phyloP scores from a whole-genome alignment of 2,888 invertebrate species.

The Platypus cylindrus region DNA sequence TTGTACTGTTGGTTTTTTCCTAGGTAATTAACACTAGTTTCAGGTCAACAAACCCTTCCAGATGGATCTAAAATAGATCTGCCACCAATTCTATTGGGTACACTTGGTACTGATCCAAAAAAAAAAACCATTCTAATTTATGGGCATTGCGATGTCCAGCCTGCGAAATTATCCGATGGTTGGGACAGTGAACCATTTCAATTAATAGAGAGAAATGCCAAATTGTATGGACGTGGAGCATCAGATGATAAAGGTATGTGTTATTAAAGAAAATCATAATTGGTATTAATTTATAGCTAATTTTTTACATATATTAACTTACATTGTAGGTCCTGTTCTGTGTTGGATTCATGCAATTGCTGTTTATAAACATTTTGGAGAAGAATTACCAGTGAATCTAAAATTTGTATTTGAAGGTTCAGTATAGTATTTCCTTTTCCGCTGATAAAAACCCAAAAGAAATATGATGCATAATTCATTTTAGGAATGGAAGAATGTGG shows the following conservation, averaged over 20 bases:
- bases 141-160: slow-evolving; percentile 97
- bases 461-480: slow-evolving; percentile 34
- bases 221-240: slow-evolving; percentile 76
- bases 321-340: slow-evolving; percentile 57
- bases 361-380: slow-evolving; percentile 59
- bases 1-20: not conserved
- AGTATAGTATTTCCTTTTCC: slow-evolving; percentile 38
- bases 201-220: slow-evolving; percentile 73
- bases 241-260: slow-evolving; percentile 72
- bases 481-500: slow-evolving; percentile 98
- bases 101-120: slow-evolving; percentile 62
- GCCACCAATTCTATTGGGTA: slow-evolving; percentile 75
- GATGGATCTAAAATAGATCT: slow-evolving; percentile 61
- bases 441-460: too few relatives aligned
- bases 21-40: not conserved
- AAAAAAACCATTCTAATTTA: slow-evolving; percentile 91
- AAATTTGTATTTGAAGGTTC: slow-evolving; percentile 94
- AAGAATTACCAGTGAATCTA: slow-evolving; percentile 54
- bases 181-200: slow-evolving; percentile 93
- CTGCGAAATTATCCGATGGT: slow-evolving; percentile 82
- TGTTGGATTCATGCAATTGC: slow-evolving; percentile 94
- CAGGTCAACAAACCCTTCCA: slow-evolving; percentile 58
- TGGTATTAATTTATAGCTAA: slow-evolving; percentile 1
- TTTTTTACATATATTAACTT: not conserved
- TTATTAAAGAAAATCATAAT: not conserved